These are phyloP conservation scores for Meleagris gallopavo DNA, from an alignment of 2,113 vertebrate species.

Conservation along the genomic window DNA sequence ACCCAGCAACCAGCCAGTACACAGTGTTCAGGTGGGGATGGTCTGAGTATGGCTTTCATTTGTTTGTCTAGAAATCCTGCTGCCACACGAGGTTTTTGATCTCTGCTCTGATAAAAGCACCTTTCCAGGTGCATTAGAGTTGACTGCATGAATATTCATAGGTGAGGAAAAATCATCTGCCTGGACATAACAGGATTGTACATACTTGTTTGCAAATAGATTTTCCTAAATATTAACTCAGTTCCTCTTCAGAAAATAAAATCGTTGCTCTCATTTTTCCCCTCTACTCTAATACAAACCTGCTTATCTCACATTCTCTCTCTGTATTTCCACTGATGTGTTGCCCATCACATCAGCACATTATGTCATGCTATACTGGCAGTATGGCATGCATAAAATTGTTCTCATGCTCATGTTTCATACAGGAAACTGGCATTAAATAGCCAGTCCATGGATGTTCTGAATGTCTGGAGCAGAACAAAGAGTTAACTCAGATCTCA, in stretches of 20 bases:
- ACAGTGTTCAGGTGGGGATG: background rate
- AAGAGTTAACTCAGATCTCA: background rate
- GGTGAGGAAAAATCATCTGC: background rate
- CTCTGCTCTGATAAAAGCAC: background rate
- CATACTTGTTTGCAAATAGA: background rate
- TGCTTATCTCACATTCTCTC: background rate
- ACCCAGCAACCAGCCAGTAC: rapidly evolving
- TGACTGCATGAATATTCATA: slow-evolving; percentile 5
- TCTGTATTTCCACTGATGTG: background rate
- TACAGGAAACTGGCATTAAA: background rate
- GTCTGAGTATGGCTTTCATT: background rate
- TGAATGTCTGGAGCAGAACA: background rate
- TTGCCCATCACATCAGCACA: background rate
- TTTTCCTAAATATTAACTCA: background rate
- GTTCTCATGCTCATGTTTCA: background rate
- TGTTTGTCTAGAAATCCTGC: background rate
- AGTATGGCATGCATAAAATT: background rate
- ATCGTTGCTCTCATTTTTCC: background rate
- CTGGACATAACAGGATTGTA: background rate
- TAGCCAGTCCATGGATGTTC: background rate
- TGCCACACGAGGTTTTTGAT: background rate
- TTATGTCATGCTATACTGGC: background rate
- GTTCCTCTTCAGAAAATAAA: background rate
- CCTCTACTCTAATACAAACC: background rate
- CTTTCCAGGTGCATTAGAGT: slow-evolving; percentile 20